Base-by-base conservation (phyloP, 2,113 vertebrate genomes). In the Numida meleagris region DNA sequence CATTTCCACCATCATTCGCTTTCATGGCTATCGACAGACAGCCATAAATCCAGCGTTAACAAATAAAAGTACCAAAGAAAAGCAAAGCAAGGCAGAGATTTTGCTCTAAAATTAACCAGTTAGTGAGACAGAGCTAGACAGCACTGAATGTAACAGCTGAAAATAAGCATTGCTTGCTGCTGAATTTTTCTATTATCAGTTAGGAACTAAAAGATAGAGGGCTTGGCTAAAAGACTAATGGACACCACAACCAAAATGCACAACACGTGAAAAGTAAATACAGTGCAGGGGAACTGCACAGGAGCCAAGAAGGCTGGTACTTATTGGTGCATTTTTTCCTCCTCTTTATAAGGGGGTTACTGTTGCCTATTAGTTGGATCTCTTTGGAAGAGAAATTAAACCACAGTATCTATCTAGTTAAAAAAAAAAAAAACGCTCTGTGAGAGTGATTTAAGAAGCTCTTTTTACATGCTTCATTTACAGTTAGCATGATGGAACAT, bases 241-340 rank as follows among this genome's bases (percentile, higher is more conserved):
- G 45, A 38, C 18, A 78, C 15, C 4, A 45, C 9, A 59, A 18
- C 48, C 31, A 53, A 62, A 50, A 1, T 4, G 4, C 9, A 4
- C 2, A 25, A 6, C 7, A 8, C 0, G 1, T 6, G 42, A 34
- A 31, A 33, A 6, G 24, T 9, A 73, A 62, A 31, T 10, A 38
- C 16, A 31, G 0, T 1, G 4, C 5, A 2, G 2, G 31, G 21
- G 46, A 68, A 24, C 23, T 34, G 33, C 33, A 25, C 33, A 31
- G 34, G 10, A 62, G 12, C 31, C 4, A 10, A 21, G 18, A 73
- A 34, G 31, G 38, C 11, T 36, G 43, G 29, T 2, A 23, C 34
- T 5, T 27, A 15, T 1, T 14, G 14, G 15, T 43, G 31, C 68
- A 5, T 27, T 75, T 33, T 57, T 62, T 34, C 55, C 40, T 83